Conservation (phyloP, 2,113 vertebrate genomes). For the Vulpes lagopus region DNA sequence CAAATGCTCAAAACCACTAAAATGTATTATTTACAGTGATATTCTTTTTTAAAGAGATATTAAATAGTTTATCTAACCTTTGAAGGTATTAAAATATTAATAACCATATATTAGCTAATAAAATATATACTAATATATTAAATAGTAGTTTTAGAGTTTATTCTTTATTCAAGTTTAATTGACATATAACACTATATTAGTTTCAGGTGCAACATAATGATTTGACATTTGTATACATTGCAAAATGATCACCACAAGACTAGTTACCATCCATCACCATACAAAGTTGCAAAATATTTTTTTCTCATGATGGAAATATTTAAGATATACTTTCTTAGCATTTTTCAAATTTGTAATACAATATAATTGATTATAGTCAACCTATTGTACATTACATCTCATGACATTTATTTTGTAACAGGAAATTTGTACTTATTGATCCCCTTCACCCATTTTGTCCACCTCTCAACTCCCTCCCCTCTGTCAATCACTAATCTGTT, state of each 20-base stretch:
- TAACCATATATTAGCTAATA: background rate
- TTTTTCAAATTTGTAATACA: background rate
- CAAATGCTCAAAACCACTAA: constrained; percentile 13
- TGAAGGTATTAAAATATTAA: background rate
- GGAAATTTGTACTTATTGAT: background rate
- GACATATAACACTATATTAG: background rate
- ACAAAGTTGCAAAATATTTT: background rate
- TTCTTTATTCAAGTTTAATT: background rate
- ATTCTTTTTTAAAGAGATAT: background rate
- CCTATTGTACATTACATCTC: background rate
- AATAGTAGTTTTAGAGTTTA: background rate
- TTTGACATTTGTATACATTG: background rate
- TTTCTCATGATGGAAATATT: background rate
- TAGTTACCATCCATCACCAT: background rate
- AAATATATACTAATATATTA: background rate
- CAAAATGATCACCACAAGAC: background rate
- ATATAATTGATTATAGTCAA: background rate
- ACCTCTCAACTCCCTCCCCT: background rate
- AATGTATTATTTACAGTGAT: background rate
- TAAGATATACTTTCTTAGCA: background rate
- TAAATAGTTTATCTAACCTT: background rate
- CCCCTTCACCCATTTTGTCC: background rate
- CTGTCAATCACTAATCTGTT: background rate
- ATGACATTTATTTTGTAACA: background rate
- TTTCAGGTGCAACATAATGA: background rate